Conservation (phyloP, 2,113 vertebrate genomes). For the Upupa epops region DNA sequence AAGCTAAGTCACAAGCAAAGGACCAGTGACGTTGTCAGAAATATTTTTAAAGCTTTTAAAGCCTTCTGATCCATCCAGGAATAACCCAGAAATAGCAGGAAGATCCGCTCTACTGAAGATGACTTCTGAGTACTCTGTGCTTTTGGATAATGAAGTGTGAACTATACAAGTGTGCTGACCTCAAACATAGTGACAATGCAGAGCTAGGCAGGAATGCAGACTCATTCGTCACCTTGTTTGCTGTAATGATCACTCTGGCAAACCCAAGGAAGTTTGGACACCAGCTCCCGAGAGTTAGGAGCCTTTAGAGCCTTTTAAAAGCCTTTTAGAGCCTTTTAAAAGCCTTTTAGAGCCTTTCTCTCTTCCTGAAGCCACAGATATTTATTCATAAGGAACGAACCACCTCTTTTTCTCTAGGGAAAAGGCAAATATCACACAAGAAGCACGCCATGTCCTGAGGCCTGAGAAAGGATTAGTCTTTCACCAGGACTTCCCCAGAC, state of each 20-base stretch:
- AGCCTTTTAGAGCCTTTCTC: no score
- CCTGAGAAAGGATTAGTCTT: not conserved
- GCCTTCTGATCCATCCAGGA: not conserved
- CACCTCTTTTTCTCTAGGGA: not conserved
- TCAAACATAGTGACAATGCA: constrained; percentile 27
- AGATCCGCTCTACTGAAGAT: not conserved
- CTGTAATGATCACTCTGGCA: constrained; percentile 28
- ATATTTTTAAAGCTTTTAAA: not conserved
- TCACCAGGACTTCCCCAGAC: not conserved
- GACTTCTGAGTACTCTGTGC: not conserved
- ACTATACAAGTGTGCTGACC: constrained; percentile 18
- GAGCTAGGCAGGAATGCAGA: constrained; percentile 28
- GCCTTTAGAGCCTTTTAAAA: no score
- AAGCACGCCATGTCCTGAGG: not conserved
- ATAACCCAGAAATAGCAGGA: not conserved
- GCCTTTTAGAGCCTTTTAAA: no score
- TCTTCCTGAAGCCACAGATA: not conserved
- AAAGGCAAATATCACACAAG: not conserved
- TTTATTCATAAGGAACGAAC: constrained; percentile 7
- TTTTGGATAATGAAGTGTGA: constrained; percentile 43
- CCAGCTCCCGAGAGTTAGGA: not conserved
- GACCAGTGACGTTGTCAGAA: not conserved
- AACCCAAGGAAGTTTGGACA: not conserved
- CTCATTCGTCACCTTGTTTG: constrained; percentile 16
- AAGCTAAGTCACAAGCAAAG: not conserved